Evolutionary conservation across 2,797 vertebrate genomes (phyloP).

Genomic region (Leptatherina wallacei): DNA sequence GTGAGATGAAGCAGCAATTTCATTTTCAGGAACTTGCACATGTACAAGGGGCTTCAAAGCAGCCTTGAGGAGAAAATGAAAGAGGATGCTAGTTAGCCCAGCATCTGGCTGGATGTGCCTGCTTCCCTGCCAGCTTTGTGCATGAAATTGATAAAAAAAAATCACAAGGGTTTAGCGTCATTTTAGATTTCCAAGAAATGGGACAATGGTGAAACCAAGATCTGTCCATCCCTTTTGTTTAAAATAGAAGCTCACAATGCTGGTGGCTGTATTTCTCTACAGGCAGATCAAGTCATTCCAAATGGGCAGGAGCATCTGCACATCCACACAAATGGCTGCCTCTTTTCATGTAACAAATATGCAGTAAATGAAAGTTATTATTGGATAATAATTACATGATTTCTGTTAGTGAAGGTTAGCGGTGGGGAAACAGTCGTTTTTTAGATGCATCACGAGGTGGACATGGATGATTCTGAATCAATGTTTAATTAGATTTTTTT

Average conservation of each 20-base stretch:
- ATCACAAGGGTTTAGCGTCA: conserved; percentile 50
- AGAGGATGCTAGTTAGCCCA: conserved; percentile 24
- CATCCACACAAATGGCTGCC: not conserved
- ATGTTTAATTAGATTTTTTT: no score
- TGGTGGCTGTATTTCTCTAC: conserved; percentile 4
- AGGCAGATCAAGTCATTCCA: conserved; percentile 14
- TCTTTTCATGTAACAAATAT: conserved; percentile 19
- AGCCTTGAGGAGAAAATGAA: conserved; percentile 27
- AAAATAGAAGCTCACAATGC: not conserved
- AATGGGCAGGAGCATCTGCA: not conserved
- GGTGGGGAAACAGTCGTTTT: no score
- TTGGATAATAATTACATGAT: not conserved
- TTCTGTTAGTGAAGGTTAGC: conserved; percentile 4
- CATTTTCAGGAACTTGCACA: conserved; percentile 34
- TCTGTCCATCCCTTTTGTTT: conserved; percentile 23
- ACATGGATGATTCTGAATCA: no score
- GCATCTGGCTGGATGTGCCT: conserved; percentile 34
- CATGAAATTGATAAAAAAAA: conserved; percentile 55
- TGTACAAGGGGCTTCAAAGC: conserved; percentile 19
- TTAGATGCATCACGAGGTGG: no score
- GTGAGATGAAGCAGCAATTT: conserved; percentile 39
- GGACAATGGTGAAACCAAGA: conserved; percentile 21
- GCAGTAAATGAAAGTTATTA: no score
- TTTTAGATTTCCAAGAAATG: conserved; percentile 41
- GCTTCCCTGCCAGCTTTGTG: conserved; percentile 44